Base-by-base conservation (phyloP, 2,888 invertebrate genomes). In the Temnothorax unifasciatus region DNA sequence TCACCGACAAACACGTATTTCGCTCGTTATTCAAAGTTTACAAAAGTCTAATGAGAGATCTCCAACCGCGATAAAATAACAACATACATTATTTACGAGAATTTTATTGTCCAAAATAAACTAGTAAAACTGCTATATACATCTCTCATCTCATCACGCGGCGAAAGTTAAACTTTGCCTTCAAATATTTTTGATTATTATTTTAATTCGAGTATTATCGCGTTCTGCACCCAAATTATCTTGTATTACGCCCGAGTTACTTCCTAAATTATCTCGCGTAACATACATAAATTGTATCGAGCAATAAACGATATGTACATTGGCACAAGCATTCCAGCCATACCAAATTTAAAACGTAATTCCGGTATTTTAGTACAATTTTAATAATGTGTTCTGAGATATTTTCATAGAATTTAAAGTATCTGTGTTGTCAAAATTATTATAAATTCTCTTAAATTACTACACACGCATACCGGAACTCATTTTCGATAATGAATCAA, bases 161-260 rank as follows among this genome's bases (percentile, higher is more conserved):
- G 41, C n/a, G 3, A 69, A 44, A 69, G 54, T 71, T 38, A 44
- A 79, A 59, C 57, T 79, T 79, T 47, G n/a, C 21, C 34, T 6
- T 47, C 71, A 71, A 79, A 79, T 79, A 79, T 79, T 79, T 79
- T 71, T 79, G 47, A 71, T 79, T 73, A 79, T 79, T 79, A 71
- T 79, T 79, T 79, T 79, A 73, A 79, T 79, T 79, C 15, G 21
- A 25, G 8, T 18, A 79, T 79, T 79, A 79, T 71, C 59, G 47
- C 57, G 47, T 47, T 71, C 73, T 41, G 71, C 73, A 47, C 47
- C 18, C 34, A 79, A 73, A 79, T 73, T 79, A 79, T 79, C 79
- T 79, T 71, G 73, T 79, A 73, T 79, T 79, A 73, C 47, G 73
- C 71, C 47, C 79, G 71, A 79, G 73, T 79, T 79, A 71, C 59